Percentiles rank a stretch among this genome's conserved stretches.
Conservation (phyloP, 2,888 invertebrate species). For the Notocelia uddmanniana region DNA sequence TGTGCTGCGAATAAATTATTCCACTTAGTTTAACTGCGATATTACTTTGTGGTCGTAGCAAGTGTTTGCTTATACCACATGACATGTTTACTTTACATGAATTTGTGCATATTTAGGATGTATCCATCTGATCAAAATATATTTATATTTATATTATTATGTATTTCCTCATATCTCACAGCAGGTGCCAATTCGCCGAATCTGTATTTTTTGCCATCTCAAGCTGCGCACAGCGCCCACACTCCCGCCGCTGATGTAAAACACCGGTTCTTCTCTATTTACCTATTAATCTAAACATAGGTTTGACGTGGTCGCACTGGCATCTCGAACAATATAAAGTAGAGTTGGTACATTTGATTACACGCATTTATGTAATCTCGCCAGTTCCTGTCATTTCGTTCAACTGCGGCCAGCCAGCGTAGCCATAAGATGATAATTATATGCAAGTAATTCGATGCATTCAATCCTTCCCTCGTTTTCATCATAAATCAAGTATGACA, state of each 20-base stretch:
- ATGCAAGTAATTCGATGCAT: neutral
- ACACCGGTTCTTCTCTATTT: slow-evolving; percentile 54
- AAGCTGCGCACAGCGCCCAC: slow-evolving; percentile 50
- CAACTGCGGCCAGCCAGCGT: neutral
- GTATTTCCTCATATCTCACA: slow-evolving; percentile 12
- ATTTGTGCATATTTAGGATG: neutral
- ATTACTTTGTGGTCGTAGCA: neutral
- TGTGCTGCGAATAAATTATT: slow-evolving; percentile 18
- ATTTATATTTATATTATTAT: slow-evolving; percentile 40
- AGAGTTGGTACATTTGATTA: slow-evolving; percentile 20
- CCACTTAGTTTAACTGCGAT: slow-evolving; percentile 18
- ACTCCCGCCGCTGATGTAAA: slow-evolving; percentile 59
- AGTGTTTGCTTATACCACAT: neutral
- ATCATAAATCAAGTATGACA: neutral
- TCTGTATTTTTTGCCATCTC: slow-evolving; percentile 41
- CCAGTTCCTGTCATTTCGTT: slow-evolving; percentile 13
- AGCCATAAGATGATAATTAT: slow-evolving; percentile 5
- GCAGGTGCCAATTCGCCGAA: slow-evolving; percentile 33
- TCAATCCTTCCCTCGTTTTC: neutral
- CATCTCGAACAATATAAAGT: slow-evolving; percentile 35
- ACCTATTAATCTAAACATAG: slow-evolving; percentile 46
- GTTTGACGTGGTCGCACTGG: slow-evolving; percentile 35
- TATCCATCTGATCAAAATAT: neutral
- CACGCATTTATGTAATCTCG: slow-evolving; percentile 25
- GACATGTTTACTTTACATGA: neutral